Evolutionary conservation across 2,888 invertebrate species (phyloP).

Genomic region (Apodemia duryi): DNA sequence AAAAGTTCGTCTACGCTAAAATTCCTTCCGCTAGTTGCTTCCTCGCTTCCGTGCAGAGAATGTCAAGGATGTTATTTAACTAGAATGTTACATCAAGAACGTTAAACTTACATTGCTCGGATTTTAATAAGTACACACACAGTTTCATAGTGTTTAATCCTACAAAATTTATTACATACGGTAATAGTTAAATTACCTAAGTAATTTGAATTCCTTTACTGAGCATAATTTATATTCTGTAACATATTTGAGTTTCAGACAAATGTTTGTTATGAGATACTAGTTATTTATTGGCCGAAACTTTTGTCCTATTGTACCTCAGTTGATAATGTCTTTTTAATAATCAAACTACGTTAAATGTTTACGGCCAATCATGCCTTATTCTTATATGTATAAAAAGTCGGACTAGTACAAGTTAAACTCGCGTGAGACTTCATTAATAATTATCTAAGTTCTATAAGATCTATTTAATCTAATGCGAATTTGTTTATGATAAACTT

Average conservation of each 20-base stretch:
- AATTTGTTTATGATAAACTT: too few relatives aligned
- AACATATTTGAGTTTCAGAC: background rate
- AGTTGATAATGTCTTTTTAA: too few relatives aligned
- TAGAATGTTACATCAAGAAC: conserved; percentile 20
- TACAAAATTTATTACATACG: background rate
- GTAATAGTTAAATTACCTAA: background rate
- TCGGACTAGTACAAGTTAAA: too few relatives aligned
- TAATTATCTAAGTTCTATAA: too few relatives aligned
- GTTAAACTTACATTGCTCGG: conserved; percentile 19
- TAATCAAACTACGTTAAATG: too few relatives aligned
- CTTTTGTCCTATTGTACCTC: too few relatives aligned
- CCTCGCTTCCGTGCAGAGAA: conserved; percentile 7
- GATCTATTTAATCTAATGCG: too few relatives aligned
- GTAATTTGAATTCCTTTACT: background rate
- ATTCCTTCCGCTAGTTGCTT: conserved; percentile 5
- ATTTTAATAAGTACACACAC: conserved; percentile 12
- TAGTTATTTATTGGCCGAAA: too few relatives aligned
- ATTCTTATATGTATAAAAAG: too few relatives aligned
- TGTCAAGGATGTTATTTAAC: conserved; percentile 4
- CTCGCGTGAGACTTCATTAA: too few relatives aligned
- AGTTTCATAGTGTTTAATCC: background rate
- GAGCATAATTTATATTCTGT: conserved; percentile 1
- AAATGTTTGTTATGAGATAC: background rate
- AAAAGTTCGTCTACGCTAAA: background rate
- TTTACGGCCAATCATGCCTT: too few relatives aligned